Base-by-base conservation (phyloP, 1,140 invertebrate genomes). In the Lamellibrachia luymesi region DNA sequence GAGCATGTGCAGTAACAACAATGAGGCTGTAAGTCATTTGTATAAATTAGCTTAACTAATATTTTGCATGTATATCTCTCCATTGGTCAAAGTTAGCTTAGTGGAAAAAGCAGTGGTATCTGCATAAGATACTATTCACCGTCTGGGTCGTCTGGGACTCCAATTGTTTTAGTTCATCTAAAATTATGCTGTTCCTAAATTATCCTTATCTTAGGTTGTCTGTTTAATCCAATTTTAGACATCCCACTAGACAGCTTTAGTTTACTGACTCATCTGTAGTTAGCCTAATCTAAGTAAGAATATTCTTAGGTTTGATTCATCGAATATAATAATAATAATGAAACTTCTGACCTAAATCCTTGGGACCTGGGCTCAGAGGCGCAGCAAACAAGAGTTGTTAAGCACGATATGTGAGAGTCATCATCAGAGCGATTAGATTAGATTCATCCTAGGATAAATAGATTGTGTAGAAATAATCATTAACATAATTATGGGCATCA, bases 1-100 rank as follows among this genome's bases (percentile, higher is more conserved):
- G 51, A 95, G 95, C 94, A 95, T 96, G 92, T 95, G 95, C 93
- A 96, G 95, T 95, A 95, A 96, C 92, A 95, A 95, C 94, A 95
- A 95, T 93, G 91, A 94, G 94, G 56, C 93, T 89, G 51, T 52
- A 92, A 89, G 56, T 93, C 50, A 52, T 56, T 91, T 89, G 5
- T 80, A 7, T 52, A 51, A 5, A 92, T 64, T 7, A 13, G 22
- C 52, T 89, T 92, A n/a, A 25, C 51, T 22, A 93, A 50, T 27
- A 93, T 93, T 92, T 93, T 50, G 27, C 22, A 92, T 38, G 2
- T 0, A 22, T 80, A 10, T 80, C 64, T 22, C 13, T 80, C 13
- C 17, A 22, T 22, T 80, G 5, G 64, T 80, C 2, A 22, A 80
- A 80, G 64, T 80, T 80, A 80, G 64, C 64, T 22, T 80, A 4